These are phyloP conservation scores for Pectinophora gossypiella DNA, from an alignment of 1,140 invertebrate species.

Conservation along the genomic window DNA sequence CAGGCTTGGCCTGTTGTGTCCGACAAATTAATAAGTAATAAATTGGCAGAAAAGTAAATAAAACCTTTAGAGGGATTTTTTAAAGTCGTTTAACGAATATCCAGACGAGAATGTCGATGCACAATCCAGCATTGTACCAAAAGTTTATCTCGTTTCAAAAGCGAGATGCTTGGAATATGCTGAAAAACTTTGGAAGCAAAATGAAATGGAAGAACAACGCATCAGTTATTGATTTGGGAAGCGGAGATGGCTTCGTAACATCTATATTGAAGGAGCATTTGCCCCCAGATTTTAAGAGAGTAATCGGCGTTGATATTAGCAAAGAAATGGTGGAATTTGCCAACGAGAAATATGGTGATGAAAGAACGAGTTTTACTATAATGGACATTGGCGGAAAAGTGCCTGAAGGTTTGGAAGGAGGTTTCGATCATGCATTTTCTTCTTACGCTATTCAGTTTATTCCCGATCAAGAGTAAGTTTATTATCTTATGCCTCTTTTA, in stretches of 20 bases:
- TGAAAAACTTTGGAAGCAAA: conserved; percentile 79
- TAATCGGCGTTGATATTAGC: conserved; percentile 82
- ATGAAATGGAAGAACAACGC: conserved; percentile 76
- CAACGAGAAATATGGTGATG: conserved; percentile 68
- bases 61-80: too few species aligned
- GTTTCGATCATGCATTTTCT: conserved; percentile 84
- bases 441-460: conserved; percentile 92
- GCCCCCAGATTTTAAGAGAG: conserved; percentile 66
- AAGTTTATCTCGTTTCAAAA: conserved; percentile 80
- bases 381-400: conserved; percentile 80
- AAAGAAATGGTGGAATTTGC: conserved; percentile 83
- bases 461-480: conserved; percentile 80
- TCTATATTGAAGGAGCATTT: conserved; percentile 80
- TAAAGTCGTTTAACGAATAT: too few species aligned
- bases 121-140: conserved; percentile 79
- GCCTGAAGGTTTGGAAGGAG: conserved; percentile 65
- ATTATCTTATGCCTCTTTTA: too few species aligned
- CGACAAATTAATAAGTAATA: too few species aligned
- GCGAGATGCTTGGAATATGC: conserved; percentile 79
- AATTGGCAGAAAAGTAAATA: too few species aligned
- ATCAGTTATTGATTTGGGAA: conserved; percentile 85
- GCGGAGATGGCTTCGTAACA: conserved; percentile 84
- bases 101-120: conserved; percentile 72
- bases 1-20: too few species aligned
- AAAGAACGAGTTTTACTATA: conserved; percentile 76